Evolutionary conservation across 2,797 vertebrate genomes (phyloP).

Genomic region (Moxostoma hubbsi): DNA sequence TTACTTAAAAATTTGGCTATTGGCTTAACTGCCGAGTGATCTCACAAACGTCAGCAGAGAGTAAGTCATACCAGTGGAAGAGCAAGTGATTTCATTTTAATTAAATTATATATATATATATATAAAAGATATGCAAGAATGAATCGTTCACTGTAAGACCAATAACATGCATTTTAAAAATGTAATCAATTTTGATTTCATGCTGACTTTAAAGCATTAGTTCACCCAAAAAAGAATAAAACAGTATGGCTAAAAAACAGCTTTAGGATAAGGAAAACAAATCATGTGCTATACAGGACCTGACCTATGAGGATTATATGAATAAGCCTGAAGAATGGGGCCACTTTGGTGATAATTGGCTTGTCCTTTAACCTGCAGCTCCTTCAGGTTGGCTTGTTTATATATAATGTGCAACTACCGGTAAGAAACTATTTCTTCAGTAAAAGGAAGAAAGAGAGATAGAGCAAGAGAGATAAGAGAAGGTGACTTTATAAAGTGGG

Average conservation of each 20-base stretch:
- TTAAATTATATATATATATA: too few species aligned
- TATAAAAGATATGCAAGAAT: too few species aligned
- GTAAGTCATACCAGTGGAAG: too few species aligned
- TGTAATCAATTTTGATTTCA: too few species aligned
- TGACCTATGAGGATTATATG: constrained; percentile 17
- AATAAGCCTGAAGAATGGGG: constrained; percentile 20
- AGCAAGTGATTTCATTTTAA: too few species aligned
- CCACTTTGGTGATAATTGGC: constrained; percentile 14
- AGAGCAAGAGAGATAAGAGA: background rate
- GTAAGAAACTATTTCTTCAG: constrained; percentile 59
- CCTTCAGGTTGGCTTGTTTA: constrained; percentile 46
- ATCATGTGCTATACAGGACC: constrained; percentile 10
- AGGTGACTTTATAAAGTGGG: constrained; percentile 22
- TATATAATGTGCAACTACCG: constrained; percentile 67
- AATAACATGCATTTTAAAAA: too few species aligned
- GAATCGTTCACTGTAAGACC: too few species aligned
- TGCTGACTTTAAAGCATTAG: too few species aligned
- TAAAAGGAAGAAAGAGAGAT: constrained; percentile 5
- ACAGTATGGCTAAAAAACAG: constrained; percentile 5
- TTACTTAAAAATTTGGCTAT: too few species aligned
- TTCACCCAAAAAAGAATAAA: background rate
- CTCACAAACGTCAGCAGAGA: too few species aligned
- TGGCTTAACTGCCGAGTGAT: too few species aligned
- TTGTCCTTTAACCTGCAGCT: constrained; percentile 34
- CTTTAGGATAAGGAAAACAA: constrained; percentile 6